Conservation (phyloP, 1,140 invertebrate genomes). For the Pectinophora gossypiella region DNA sequence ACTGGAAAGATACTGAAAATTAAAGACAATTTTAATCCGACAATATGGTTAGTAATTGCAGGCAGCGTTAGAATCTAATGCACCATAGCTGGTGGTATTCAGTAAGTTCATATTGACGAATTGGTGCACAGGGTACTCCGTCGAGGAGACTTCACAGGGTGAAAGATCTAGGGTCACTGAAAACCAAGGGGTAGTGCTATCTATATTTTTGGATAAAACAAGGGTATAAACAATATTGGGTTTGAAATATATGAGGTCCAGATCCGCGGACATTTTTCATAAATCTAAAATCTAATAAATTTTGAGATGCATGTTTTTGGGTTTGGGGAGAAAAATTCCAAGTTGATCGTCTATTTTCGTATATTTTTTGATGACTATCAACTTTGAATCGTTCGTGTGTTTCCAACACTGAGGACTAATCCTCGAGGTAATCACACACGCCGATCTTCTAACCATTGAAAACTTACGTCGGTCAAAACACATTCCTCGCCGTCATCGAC, state of each 20-base stretch:
- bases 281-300: background rate
- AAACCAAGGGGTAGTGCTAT: too few species aligned
- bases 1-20: too few species aligned
- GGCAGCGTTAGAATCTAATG: background rate
- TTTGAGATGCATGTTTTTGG: background rate
- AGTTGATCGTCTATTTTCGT: background rate
- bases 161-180: too few species aligned
- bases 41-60: background rate
- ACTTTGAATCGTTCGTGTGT: background rate
- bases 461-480: conserved; percentile 85
- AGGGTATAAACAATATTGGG: background rate
- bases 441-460: background rate
- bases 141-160: too few species aligned
- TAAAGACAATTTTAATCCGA: too few species aligned
- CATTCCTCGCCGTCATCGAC: conserved; percentile 98
- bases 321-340: background rate
- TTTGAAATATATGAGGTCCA: background rate
- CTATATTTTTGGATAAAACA: background rate
- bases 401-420: background rate
- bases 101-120: background rate
- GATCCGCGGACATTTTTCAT: background rate
- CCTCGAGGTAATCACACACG: background rate
- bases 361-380: background rate
- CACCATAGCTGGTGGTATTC: too few species aligned
- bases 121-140: background rate